Conservation (phyloP, 1,140 invertebrate species). For the Sogatella furcifera region DNA sequence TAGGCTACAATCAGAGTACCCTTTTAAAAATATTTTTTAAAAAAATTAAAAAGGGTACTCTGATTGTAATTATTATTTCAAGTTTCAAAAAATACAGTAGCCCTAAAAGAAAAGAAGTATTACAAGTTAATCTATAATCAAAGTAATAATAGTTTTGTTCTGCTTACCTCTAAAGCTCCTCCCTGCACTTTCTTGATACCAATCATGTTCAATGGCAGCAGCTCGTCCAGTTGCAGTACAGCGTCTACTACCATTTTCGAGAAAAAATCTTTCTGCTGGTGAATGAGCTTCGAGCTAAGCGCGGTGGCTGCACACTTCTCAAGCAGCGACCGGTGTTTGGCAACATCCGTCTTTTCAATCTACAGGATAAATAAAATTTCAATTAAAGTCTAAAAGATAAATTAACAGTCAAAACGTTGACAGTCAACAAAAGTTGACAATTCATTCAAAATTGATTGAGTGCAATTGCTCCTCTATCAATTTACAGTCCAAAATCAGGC, state of each 20-base stretch:
- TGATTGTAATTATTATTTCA: too few species aligned
- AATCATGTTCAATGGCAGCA: conserved; percentile 97
- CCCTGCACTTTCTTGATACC: conserved; percentile 98
- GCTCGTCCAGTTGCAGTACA: conserved; percentile 83
- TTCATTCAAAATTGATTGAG: too few species aligned
- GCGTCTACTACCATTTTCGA: conserved; percentile 96
- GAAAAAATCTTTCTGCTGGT: conserved; percentile 93
- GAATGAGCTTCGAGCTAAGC: conserved; percentile 92
- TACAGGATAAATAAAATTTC: conserved; percentile 22
- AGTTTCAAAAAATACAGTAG: too few species aligned
- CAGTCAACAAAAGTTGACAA: too few species aligned
- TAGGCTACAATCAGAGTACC: too few species aligned
- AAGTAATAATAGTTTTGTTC: background rate
- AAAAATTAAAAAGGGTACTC: too few species aligned
- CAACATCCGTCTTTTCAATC: conserved; percentile 47
- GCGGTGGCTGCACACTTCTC: conserved; percentile 94
- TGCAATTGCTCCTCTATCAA: too few species aligned
- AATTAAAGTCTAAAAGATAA: conserved; percentile 2
- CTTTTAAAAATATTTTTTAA: too few species aligned
- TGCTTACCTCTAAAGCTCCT: conserved; percentile 69
- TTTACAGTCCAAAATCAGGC: too few species aligned
- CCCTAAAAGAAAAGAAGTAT: too few species aligned
- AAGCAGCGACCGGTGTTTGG: conserved; percentile 61
- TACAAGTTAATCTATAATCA: too few species aligned
- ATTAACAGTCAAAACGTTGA: too few species aligned